Percentiles rank a stretch among this genome's conserved stretches.
Evolutionary conservation across 1,140 invertebrate genomes (phyloP).

Genomic region (Mactra quadrangularis): DNA sequence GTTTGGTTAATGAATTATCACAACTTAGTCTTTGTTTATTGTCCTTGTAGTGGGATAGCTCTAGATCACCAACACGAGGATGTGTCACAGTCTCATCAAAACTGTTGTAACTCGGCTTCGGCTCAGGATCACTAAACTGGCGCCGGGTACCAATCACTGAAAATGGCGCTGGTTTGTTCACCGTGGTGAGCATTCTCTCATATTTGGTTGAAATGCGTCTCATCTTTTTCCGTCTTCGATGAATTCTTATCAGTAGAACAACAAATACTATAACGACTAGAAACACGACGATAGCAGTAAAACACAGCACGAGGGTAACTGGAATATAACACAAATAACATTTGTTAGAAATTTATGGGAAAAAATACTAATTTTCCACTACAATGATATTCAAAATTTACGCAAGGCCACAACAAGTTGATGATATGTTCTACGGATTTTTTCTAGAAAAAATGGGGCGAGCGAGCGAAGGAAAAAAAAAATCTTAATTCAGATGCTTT

Average conservation of each 20-base stretch:
- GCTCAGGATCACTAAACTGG: conserved; percentile 21
- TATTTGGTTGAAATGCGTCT: conserved; percentile 6
- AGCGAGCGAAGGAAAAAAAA: too few relatives aligned
- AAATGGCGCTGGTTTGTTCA: conserved; percentile 10
- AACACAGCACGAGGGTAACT: conserved; percentile 19
- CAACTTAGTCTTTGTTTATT: not conserved
- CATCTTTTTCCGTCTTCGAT: conserved; percentile 5
- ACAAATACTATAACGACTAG: conserved; percentile 10
- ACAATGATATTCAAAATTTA: too few relatives aligned
- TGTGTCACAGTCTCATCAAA: conserved; percentile 15
- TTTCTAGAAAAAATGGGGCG: too few relatives aligned
- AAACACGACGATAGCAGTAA: not conserved
- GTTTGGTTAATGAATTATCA: conserved; percentile 33
- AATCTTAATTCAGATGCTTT: too few relatives aligned
- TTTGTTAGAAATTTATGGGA: too few relatives aligned
- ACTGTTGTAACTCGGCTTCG: conserved; percentile 11
- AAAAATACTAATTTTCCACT: too few relatives aligned
- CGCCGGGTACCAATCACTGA: conserved; percentile 24
- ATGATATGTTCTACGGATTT: too few relatives aligned
- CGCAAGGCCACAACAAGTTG: too few relatives aligned
- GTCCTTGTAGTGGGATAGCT: conserved; percentile 1
- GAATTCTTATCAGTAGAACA: not conserved
- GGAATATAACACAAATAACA: conserved; percentile 28
- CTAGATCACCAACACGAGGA: not conserved
- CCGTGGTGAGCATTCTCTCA: conserved; percentile 33